A percentile compares a stretch with the other conserved stretches of the same genome.
These are phyloP conservation scores for Capitella teleta DNA, from an alignment of 1,140 invertebrate species.

Conservation along the genomic window DNA sequence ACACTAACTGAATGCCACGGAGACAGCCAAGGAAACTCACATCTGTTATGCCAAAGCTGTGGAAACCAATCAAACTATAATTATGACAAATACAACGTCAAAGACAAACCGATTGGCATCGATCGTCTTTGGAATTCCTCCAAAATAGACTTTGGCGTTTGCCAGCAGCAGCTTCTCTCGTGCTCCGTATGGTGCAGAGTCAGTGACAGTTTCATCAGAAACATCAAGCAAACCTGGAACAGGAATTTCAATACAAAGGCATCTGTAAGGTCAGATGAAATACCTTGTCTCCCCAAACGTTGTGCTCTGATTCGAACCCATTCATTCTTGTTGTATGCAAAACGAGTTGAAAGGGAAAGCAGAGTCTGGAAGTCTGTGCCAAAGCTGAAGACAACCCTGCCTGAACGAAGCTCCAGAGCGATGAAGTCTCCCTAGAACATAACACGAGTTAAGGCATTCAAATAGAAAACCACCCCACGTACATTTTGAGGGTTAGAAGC, in stretches of 20 bases:
- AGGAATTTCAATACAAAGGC: not conserved
- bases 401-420: slow-evolving; percentile 61
- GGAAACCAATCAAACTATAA: no score
- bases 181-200: not conserved
- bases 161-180: slow-evolving; percentile 26
- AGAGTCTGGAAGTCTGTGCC: slow-evolving; percentile 42
- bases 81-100: no score
- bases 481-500: slow-evolving; percentile 55
- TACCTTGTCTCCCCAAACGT: not conserved
- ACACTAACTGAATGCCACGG: slow-evolving; percentile 62
- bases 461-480: slow-evolving; percentile 11
- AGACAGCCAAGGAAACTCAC: slow-evolving; percentile 63
- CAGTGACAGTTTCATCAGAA: slow-evolving; percentile 52
- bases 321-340: not conserved
- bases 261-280: not conserved
- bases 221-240: slow-evolving; percentile 49
- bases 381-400: slow-evolving; percentile 62
- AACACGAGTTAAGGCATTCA: not conserved
- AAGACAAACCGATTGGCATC: no score
- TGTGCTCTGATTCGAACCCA: not conserved
- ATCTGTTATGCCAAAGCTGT: slow-evolving; percentile 1
- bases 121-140: slow-evolving; percentile 45
- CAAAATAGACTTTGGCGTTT: slow-evolving; percentile 51
- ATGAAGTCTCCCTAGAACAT: slow-evolving; percentile 59
- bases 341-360: no score